Evolutionary conservation across 2,888 invertebrate genomes (phyloP), one percentile per base, ranked within the genome.

Genomic region (Coelogynopora nodosa): DNA sequence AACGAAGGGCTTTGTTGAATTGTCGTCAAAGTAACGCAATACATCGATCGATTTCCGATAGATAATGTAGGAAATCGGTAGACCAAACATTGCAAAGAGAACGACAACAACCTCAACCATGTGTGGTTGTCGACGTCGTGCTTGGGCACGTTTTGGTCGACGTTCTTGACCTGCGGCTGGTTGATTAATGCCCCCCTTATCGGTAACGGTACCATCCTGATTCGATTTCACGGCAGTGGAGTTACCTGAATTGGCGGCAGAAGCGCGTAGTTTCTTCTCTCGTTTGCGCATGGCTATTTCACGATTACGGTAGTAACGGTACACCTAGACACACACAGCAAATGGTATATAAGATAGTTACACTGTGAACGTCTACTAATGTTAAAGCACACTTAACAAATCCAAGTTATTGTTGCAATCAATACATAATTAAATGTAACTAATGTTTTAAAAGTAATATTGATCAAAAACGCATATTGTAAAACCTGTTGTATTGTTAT

Each of bases 41-140:
- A 84, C 5, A 1, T 31, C 10, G 1, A 84, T 67, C 31, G 67
- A 27, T 23, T 84, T 84, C 49, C 49, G 18, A 28, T 85, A 85
- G n/a, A 49, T 23, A 30, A 85, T 67, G 67, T 82, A 85, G 18
- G 67, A 74, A 18, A 85, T 29, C 2, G 85, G 85, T 10, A 85
- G 67, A n/a, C 85, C 85, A 30, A 85, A 85, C 74, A 85, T 81
- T 2, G 29, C 80, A 5, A 74, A 74, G 23, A 85, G 67, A 26
- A 85, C 67, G 2, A 85, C 28, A 5, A 23, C 2, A 18, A 85
- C 29, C 67, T 85, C 85, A 18, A 82, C 10, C 2, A 13, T 31
- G 18, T 30, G 31, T 10, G 82, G 82, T 28, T 82, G 30, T 5
- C 31, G 82, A 82, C 31, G 82, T 5, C 30, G 23, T 13, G 82